Evolutionary conservation across 2,888 invertebrate species (phyloP).

Genomic region (Drosophila neotestacea): DNA sequence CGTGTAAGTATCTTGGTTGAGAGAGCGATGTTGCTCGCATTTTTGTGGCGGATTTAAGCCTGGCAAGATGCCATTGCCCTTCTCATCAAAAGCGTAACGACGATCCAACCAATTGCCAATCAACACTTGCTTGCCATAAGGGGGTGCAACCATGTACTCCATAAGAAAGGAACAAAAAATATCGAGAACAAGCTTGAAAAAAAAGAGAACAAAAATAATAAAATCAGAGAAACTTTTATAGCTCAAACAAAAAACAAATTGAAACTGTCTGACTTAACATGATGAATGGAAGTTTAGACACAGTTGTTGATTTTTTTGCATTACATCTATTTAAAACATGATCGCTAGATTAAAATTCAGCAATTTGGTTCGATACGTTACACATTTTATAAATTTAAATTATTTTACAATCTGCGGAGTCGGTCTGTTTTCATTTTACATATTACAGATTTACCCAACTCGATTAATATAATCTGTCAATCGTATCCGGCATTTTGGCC

Average conservation of each 20-base stretch:
- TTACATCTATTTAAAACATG: background rate
- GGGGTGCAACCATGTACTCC: constrained; percentile 29
- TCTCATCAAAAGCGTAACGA: constrained; percentile 41
- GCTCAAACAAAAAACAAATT: constrained; percentile 4
- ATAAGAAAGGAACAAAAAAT: background rate
- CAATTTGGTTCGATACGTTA: background rate
- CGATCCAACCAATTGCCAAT: constrained; percentile 67
- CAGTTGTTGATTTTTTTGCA: background rate
- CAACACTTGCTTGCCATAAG: constrained; percentile 49
- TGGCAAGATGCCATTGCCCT: constrained; percentile 57
- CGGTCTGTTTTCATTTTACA: too few species aligned
- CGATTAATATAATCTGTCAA: constrained; percentile 6
- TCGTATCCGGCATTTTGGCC: constrained; percentile 21
- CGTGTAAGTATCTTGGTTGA: constrained; percentile 50
- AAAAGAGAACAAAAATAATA: background rate
- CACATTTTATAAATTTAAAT: background rate
- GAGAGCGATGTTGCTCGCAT: constrained; percentile 52
- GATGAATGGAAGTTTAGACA: background rate
- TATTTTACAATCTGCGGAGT: background rate
- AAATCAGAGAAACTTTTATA: constrained; percentile 1
- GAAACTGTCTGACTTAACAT: constrained; percentile 7
- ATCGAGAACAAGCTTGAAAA: background rate
- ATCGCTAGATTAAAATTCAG: background rate
- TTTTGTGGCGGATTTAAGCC: constrained; percentile 22
- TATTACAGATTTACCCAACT: background rate